Conservation (phyloP, 2,113 vertebrate species). For the Lophura nycthemera region DNA sequence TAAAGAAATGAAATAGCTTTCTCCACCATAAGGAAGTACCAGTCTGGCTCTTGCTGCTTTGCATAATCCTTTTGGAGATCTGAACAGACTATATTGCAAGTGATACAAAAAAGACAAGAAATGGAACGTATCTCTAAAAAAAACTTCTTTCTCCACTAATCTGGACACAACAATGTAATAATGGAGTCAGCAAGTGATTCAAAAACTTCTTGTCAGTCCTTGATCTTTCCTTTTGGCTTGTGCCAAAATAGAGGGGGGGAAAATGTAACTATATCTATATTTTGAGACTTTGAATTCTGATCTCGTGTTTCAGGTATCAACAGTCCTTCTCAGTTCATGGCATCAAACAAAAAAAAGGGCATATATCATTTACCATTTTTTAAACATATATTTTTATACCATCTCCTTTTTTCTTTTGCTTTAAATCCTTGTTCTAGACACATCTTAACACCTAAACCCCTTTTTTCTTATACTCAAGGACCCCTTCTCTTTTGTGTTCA, state of each 20-base stretch:
- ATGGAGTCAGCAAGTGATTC: neutral
- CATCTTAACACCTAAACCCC: neutral
- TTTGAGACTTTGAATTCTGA: neutral
- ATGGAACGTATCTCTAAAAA: neutral
- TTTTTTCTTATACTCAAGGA: neutral
- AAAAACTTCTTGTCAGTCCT: neutral
- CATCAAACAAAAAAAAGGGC: neutral
- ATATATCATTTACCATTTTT: neutral
- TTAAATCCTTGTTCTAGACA: neutral
- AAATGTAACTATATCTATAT: neutral
- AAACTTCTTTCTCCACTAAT: neutral
- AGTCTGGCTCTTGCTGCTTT: neutral
- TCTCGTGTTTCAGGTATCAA: neutral
- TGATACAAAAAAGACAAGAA: neutral
- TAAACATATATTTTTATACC: neutral
- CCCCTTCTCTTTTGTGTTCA: neutral
- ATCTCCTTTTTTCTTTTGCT: neutral
- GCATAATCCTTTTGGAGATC: neutral
- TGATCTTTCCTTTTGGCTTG: neutral
- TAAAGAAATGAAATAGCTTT: slow-evolving; percentile 7
- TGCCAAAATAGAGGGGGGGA: neutral
- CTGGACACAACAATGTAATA: neutral
- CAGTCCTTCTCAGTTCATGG: neutral
- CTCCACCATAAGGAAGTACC: neutral
- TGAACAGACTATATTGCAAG: neutral